Evolutionary conservation across 2,113 vertebrate genomes (phyloP).

Genomic region (Bufo bufo): DNA sequence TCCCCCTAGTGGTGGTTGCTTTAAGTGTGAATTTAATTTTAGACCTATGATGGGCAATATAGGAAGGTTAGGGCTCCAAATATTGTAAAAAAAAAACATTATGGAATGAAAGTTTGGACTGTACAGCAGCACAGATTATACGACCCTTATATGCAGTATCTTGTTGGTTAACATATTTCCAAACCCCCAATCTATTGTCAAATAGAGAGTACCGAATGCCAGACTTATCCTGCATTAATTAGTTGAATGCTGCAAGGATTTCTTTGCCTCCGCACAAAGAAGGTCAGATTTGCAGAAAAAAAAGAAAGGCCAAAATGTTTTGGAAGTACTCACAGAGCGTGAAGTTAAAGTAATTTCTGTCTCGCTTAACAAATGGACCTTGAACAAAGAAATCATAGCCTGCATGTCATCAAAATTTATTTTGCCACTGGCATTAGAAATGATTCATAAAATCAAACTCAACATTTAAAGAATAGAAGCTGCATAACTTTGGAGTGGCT

Average conservation of each 20-base stretch:
- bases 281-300: conserved; percentile 51
- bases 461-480: conserved; percentile 10
- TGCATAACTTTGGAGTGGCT: conserved; percentile 24
- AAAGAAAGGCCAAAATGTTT: conserved; percentile 47
- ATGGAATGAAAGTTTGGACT: too few relatives aligned
- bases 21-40: too few relatives aligned
- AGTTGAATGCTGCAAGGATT: conserved; percentile 31
- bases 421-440: conserved; percentile 47
- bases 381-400: conserved; percentile 55
- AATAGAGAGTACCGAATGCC: not conserved
- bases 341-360: conserved; percentile 58
- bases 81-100: too few relatives aligned
- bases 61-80: too few relatives aligned
- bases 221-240: conserved; percentile 22
- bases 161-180: not conserved
- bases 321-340: conserved; percentile 53
- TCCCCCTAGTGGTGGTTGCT: too few relatives aligned
- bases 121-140: too few relatives aligned
- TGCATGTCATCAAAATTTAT: conserved; percentile 50
- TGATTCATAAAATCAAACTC: conserved; percentile 33
- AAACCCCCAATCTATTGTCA: not conserved
- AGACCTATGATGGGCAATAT: too few relatives aligned
- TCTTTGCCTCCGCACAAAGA: conserved; percentile 37
- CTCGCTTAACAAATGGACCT: conserved; percentile 57
- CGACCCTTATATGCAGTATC: not conserved